Evolutionary conservation across 2,113 vertebrate species (phyloP).

Genomic region (Prunella fulvescens): DNA sequence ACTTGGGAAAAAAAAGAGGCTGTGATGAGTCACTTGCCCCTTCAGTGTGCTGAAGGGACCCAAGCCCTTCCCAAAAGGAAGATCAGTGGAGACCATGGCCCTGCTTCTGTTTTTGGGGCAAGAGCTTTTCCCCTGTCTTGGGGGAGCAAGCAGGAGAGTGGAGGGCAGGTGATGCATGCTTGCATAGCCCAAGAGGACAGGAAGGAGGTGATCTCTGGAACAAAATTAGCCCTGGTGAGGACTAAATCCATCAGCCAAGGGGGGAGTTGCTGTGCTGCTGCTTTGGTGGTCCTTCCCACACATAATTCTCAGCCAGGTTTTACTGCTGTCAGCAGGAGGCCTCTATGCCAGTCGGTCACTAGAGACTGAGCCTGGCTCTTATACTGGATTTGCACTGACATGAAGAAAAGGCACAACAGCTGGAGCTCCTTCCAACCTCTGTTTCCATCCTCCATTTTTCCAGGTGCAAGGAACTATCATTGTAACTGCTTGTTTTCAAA

Average conservation of each 20-base stretch:
- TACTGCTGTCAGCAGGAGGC: not conserved
- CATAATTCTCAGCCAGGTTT: not conserved
- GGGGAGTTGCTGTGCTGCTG: not conserved
- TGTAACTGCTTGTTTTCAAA: conserved; percentile 90
- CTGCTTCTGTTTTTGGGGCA: not conserved
- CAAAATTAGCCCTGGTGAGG: not conserved
- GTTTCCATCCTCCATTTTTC: not conserved
- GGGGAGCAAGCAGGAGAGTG: not conserved
- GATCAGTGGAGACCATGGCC: not conserved
- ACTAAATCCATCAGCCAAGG: not conserved
- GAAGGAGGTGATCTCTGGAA: not conserved
- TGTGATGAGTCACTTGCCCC: not conserved
- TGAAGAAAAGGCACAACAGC: not conserved
- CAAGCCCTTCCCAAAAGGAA: not conserved
- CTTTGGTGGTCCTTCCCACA: not conserved
- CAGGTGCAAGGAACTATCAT: conserved; percentile 93
- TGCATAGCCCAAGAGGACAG: not conserved
- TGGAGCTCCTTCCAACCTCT: not conserved
- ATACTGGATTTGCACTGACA: not conserved
- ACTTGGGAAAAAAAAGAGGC: not conserved
- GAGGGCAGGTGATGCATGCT: not conserved
- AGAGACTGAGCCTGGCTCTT: not conserved
- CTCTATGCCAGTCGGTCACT: not conserved
- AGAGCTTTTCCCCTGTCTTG: not conserved
- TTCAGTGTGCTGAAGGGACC: not conserved